A percentile compares a stretch with the other conserved stretches of the same genome.
Evolutionary conservation across 2,888 invertebrate species (phyloP).

Genomic region (Hydroisotoma schaefferi): DNA sequence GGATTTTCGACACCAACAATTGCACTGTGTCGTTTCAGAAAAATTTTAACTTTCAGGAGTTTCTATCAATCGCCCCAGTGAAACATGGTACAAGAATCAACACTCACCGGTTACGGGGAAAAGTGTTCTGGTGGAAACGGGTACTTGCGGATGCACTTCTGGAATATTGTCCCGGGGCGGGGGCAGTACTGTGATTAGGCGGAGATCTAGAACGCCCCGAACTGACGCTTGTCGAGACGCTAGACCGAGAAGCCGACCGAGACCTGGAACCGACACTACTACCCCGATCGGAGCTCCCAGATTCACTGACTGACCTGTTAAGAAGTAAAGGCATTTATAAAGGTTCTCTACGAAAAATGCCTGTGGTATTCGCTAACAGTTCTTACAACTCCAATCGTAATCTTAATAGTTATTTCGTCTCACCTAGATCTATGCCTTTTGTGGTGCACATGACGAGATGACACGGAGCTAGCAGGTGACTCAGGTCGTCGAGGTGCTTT

Average conservation of each 20-base stretch:
- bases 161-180: slow-evolving; percentile 41
- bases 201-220: slow-evolving; percentile 53
- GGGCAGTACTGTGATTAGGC: slow-evolving; percentile 45
- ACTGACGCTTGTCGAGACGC: slow-evolving; percentile 61
- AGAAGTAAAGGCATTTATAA: too few relatives aligned
- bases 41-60: too few relatives aligned
- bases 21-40: too few relatives aligned
- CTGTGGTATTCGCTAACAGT: too few relatives aligned
- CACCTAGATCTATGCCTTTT: slow-evolving; percentile 49
- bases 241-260: slow-evolving; percentile 53
- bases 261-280: slow-evolving; percentile 53
- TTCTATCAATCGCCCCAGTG: too few relatives aligned
- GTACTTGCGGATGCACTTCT: slow-evolving; percentile 33
- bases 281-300: slow-evolving; percentile 51
- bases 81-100: not conserved
- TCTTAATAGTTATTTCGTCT: too few relatives aligned
- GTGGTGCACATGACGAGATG: slow-evolving; percentile 47
- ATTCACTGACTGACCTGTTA: slow-evolving; percentile 48
- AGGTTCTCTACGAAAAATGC: too few relatives aligned
- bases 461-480: slow-evolving; percentile 47
- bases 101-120: slow-evolving; percentile 47
- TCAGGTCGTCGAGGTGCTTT: slow-evolving; percentile 47
- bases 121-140: slow-evolving; percentile 48
- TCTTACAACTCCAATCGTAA: too few relatives aligned
- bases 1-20: too few relatives aligned